These are phyloP conservation scores for Onychorhynchus coronatus DNA, from an alignment of 2,113 vertebrate genomes.

Conservation along the genomic window DNA sequence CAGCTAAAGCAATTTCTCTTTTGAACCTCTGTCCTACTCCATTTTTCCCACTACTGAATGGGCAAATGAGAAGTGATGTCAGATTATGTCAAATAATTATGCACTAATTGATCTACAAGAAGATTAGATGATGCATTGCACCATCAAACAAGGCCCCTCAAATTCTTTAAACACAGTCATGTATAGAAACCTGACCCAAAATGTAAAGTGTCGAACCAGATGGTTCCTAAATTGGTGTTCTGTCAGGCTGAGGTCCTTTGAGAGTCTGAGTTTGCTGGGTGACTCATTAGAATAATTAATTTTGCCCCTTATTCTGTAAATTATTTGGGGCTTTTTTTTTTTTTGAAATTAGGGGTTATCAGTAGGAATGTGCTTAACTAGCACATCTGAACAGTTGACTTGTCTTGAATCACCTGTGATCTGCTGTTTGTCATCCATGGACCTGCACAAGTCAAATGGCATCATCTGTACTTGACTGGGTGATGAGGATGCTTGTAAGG, in stretches of 20 bases:
- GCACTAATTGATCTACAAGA: neutral
- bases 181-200: neutral
- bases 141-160: neutral
- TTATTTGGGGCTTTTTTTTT: neutral
- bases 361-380: neutral
- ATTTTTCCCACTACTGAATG: neutral
- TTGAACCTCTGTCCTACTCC: neutral
- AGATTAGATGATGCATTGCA: neutral
- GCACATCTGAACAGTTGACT: neutral
- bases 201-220: neutral
- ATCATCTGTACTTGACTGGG: neutral
- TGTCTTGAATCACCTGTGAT: neutral
- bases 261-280: neutral
- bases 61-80: neutral
- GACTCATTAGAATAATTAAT: neutral
- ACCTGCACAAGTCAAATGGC: accelerated
- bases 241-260: neutral
- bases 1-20: neutral
- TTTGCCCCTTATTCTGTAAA: neutral
- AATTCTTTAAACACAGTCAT: neutral
- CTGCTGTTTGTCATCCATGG: neutral
- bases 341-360: neutral
- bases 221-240: neutral
- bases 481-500: neutral
- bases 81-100: neutral